Percentiles rank a stretch among this genome's conserved stretches.
These are phyloP conservation scores for Scophthalmus maximus DNA, from an alignment of 2,113 vertebrate species.

Conservation along the genomic window DNA sequence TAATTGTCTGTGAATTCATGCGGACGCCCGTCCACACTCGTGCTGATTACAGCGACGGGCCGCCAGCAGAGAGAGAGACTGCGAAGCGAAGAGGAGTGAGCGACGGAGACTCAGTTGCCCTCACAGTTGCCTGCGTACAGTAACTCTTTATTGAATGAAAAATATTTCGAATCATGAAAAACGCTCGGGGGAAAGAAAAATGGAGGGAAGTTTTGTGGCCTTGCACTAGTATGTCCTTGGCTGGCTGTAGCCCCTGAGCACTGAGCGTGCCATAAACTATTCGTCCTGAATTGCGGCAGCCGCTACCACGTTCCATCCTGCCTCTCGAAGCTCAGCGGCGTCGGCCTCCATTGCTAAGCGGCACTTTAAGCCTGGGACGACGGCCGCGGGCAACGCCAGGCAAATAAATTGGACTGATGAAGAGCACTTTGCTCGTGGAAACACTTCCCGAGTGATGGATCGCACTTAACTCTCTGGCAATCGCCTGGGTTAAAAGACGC, in stretches of 20 bases:
- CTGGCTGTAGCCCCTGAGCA: no score
- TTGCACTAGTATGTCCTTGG: no score
- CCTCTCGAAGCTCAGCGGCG: no score
- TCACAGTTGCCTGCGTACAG: conserved; percentile 50
- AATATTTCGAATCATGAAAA: no score
- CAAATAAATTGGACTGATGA: neutral
- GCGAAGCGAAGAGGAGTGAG: conserved; percentile 3
- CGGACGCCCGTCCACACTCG: conserved; percentile 65
- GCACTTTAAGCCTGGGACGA: neutral
- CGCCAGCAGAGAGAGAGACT: conserved; percentile 28
- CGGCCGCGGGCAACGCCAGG: neutral
- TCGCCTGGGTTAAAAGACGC: no score
- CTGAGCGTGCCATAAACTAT: no score
- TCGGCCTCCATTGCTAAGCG: no score
- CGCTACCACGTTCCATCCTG: no score
- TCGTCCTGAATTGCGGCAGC: no score
- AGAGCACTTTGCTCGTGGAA: neutral
- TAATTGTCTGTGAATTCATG: conserved; percentile 76
- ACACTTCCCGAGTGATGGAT: neutral
- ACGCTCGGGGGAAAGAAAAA: no score
- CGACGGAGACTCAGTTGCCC: conserved; percentile 53
- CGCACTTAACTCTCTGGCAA: no score
- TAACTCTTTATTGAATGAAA: neutral
- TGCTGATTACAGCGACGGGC: conserved; percentile 63
- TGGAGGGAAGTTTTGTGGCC: no score